Base-by-base conservation (phyloP, 2,888 invertebrate genomes). In the Heliconius erato region DNA sequence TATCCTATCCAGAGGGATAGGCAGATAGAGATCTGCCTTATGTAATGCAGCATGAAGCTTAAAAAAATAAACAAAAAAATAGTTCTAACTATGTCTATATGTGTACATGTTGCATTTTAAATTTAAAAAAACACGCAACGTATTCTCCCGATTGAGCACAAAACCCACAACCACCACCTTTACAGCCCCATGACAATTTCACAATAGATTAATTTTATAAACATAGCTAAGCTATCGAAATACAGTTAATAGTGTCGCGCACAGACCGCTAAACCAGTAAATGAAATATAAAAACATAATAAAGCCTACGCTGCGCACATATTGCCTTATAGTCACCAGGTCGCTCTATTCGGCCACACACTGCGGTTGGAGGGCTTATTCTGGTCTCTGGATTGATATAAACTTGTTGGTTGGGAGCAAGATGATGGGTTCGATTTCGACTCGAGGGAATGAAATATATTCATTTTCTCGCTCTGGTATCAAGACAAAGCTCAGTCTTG, bases 261-360 rank as follows among this genome's bases (percentile, higher is more conserved):
- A 35, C 7, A 35, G n/a, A 2, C 59, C 76, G n/a, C 59, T 76
- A n/a, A 74, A 35, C 49, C 83, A 83, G 86, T 86, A 67, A 78
- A 78, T 78, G 28, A 44, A 67, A 40, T 78, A 78, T 83, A 84
- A 83, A 72, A 79, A 78, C 35, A 65, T 74, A 77, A 85, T 84
- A 80, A 79, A 83, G 84, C 86, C 88, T 87, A 87, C 87, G 82
- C 87, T 84, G 87, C 87, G 82, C 54, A 80, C 82, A 85, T 87
- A 86, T 87, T 86, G 87, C 86, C 86, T 76, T 35, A 63, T 76
- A 76, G 76, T 63, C n/a, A 63, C 26, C 63, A 63, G n/a, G 35
- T 19, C 35, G 74, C 76, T 76, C 63, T 76, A 85, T 86, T 80
- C 76, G 88, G 87, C 89, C 89, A 89, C 89, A 89, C 89, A 87